These are phyloP conservation scores for Trilocha varians DNA, from an alignment of 2,888 invertebrate species.

Conservation along the genomic window DNA sequence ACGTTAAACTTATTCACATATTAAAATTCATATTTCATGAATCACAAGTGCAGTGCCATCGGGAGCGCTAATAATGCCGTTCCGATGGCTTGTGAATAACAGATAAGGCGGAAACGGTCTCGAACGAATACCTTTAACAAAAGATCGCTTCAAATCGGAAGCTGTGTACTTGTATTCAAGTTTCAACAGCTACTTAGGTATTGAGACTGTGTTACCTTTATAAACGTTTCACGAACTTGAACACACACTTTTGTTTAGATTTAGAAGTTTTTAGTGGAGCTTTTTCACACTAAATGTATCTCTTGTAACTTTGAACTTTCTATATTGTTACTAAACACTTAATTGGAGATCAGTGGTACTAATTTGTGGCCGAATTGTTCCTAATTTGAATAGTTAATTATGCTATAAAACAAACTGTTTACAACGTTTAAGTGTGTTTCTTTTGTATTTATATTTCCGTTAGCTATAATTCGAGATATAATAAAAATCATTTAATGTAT, in stretches of 20 bases:
- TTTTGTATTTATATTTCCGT: too few species aligned
- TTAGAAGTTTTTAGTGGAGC: too few species aligned
- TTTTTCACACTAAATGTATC: too few species aligned
- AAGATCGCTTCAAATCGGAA: slow-evolving; percentile 13
- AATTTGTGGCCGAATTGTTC: too few species aligned
- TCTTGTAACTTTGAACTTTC: too few species aligned
- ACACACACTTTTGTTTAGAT: not conserved
- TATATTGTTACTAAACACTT: too few species aligned
- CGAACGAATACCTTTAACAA: not conserved
- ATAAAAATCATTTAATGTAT: too few species aligned
- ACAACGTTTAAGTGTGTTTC: too few species aligned
- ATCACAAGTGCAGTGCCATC: not conserved
- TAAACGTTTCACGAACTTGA: not conserved
- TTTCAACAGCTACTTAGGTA: slow-evolving; percentile 6
- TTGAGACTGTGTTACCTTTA: not conserved
- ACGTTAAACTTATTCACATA: slow-evolving; percentile 16
- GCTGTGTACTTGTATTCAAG: slow-evolving; percentile 13
- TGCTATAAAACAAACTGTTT: too few species aligned
- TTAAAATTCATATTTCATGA: slow-evolving; percentile 5
- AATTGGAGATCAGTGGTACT: too few species aligned
- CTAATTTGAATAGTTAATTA: too few species aligned
- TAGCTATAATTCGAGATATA: too few species aligned
- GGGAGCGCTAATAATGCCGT: not conserved
- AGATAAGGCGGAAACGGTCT: not conserved
- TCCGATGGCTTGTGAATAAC: slow-evolving; percentile 2